Evolutionary conservation across 2,888 invertebrate genomes (phyloP), one percentile per base, ranked within the genome.

Genomic region (Philhelius pedissequus): DNA sequence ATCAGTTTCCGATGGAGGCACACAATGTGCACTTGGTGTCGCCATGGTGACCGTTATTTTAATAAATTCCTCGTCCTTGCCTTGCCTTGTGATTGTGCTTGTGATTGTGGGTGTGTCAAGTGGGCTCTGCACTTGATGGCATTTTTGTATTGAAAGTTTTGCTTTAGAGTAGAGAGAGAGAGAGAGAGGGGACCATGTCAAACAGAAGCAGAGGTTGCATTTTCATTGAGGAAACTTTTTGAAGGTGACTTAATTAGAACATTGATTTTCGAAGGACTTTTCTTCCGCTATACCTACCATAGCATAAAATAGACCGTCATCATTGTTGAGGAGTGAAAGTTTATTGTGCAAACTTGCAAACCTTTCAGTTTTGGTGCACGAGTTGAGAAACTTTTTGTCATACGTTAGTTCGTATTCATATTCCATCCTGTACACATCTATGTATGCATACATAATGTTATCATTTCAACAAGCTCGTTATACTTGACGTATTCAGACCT

Each of bases 201-300:
- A n/a, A n/a, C n/a, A n/a, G n/a, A n/a, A n/a, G n/a, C n/a, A n/a
- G 30, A 62, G 22, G 60, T 45, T 43, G 7, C 32, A 81, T 81
- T 81, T 76, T 66, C 71, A 45, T 68, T 15, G 30, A 18, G 68
- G 40, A 68, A 82, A 82, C 58, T 77, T 74, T 74, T 58, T 56
- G 69, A 77, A 74, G 68, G 82, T 78, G 69, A 83, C 54, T 83
- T 83, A 64, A 83, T 83, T 78, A 83, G 78, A 78, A 69, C 68
- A 69, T 64, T 69, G 78, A 78, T 78, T 74, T 83, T 54, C 40
- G 56, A 69, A 69, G 62, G 54, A 50, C 73, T 52, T 73, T 58
- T 58, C 27, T 64, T 35, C 22, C 4, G 11, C n/a, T 20, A 18
- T 8, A 35, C 13, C 35, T 4, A 35, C 35, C 13, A 11, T n/a